Evolutionary conservation across 2,888 invertebrate genomes (phyloP), one percentile per base, ranked within the genome.

Genomic region (Mechanitis mazaeus): DNA sequence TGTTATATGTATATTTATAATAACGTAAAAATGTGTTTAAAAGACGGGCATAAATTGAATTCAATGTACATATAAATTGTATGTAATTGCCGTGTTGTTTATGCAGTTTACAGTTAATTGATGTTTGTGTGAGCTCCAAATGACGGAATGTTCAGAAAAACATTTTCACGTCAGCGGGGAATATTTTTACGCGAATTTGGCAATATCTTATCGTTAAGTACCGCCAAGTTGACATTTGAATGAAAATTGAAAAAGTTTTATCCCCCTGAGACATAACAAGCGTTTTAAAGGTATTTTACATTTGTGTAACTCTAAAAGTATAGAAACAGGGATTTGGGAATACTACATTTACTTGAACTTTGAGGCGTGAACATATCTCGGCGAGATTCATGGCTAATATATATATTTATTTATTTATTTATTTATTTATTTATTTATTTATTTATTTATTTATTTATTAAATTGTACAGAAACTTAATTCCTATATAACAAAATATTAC

Each of bases 161-260:
- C 64, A 42, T 64, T 76, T 70, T 70, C 75, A 73, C 61, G 67
- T 69, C 64, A 66, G 70, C 63, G 55, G 56, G 66, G 66, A 70
- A 72, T 72, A 69, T 71, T 72, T 72, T 67, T 65, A 60, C 64
- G 64, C 60, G 61, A 72, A 74, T 70, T 69, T 64, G 69, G 72
- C 74, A 75, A 74, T 77, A 77, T 79, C 79, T 79, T 71, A 69
- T 72, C 73, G 76, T 72, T 78, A 77, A 80, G 75, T 77, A 75
- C 73, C 70, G 72, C 71, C 72, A 75, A 75, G 74, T 74, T 66
- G 69, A 72, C 74, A 79, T 84, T 81, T 80, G 75, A 81, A 85
- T 81, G 77, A 76, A 85, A 84, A 85, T 86, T 83, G 84, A 85
- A 85, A 86, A 86, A 85, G 83, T 87, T 85, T 82, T 71, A 71